A percentile compares a stretch with the other conserved stretches of the same genome.
Conservation (phyloP, 1,140 invertebrate species). For the Drosophila tani region DNA sequence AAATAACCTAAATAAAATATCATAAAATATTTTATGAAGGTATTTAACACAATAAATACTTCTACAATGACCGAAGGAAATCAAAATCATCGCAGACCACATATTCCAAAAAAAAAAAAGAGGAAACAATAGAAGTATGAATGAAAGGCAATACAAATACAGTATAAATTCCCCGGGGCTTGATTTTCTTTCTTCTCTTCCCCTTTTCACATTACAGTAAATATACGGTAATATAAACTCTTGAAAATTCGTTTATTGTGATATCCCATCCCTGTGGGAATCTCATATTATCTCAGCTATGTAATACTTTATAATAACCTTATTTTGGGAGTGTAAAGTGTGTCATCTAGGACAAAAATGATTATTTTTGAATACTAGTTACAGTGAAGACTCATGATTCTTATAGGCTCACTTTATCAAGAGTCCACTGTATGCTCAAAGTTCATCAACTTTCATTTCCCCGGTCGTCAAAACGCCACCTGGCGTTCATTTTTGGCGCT, state of each 20-base stretch:
- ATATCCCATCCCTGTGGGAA: too few relatives aligned
- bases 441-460: slow-evolving; percentile 15
- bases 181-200: neutral
- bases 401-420: neutral
- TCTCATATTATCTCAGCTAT: too few relatives aligned
- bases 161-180: neutral
- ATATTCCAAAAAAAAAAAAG: too few relatives aligned
- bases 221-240: too few relatives aligned
- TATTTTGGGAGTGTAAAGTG: neutral
- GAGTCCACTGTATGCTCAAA: neutral
- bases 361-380: neutral
- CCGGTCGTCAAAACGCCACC: slow-evolving; percentile 17
- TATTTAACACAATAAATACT: neutral
- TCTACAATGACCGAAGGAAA: neutral
- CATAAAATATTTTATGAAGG: neutral
- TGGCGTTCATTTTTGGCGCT: slow-evolving; percentile 28
- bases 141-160: neutral
- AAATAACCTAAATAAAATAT: neutral
- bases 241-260: too few relatives aligned
- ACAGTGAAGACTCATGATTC: neutral
- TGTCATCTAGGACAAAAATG: neutral
- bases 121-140: neutral
- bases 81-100: neutral
- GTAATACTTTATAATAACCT: too few relatives aligned
- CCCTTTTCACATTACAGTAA: neutral